Conservation (phyloP, 1,140 invertebrate genomes). For the Colletes gigas region DNA sequence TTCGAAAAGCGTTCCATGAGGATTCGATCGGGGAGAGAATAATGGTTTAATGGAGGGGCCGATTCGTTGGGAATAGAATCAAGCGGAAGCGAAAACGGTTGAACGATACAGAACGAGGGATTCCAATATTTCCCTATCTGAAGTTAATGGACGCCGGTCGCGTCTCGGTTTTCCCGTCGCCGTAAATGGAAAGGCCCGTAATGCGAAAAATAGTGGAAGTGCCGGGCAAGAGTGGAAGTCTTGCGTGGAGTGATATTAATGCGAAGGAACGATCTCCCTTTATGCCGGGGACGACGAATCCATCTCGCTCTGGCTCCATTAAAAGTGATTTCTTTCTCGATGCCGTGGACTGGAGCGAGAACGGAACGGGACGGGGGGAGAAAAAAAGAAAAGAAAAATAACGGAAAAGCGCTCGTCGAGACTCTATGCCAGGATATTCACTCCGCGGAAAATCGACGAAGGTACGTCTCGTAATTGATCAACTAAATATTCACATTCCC, state of each 20-base stretch:
- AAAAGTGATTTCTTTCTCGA: slow-evolving; percentile 48
- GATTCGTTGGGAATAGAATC: background rate
- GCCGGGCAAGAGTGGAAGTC: slow-evolving; percentile 28
- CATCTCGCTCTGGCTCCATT: slow-evolving; percentile 59
- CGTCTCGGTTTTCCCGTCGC: slow-evolving; percentile 48
- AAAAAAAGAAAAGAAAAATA: background rate
- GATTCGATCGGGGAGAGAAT: background rate
- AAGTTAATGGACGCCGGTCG: slow-evolving; percentile 56
- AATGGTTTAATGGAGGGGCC: background rate
- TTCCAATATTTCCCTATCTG: slow-evolving; percentile 59
- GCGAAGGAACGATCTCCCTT: slow-evolving; percentile 61
- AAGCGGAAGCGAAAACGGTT: background rate
- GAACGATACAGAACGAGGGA: slow-evolving; percentile 42
- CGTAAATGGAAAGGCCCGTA: slow-evolving; percentile 58
- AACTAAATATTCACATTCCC: slow-evolving; percentile 54
- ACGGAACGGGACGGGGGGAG: too few relatives aligned
- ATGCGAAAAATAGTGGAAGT: slow-evolving; percentile 63
- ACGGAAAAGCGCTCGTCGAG: slow-evolving; percentile 19
- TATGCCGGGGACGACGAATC: slow-evolving; percentile 34
- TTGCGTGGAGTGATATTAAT: slow-evolving; percentile 62
- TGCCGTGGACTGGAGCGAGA: slow-evolving; percentile 3
- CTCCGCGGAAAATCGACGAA: slow-evolving; percentile 33
- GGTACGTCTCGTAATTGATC: slow-evolving; percentile 45
- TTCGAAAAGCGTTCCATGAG: background rate
- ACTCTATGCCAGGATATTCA: slow-evolving; percentile 30